Evolutionary conservation across 2,113 vertebrate genomes (phyloP), one percentile per base, ranked within the genome.

Genomic region (Epinephelus moara): DNA sequence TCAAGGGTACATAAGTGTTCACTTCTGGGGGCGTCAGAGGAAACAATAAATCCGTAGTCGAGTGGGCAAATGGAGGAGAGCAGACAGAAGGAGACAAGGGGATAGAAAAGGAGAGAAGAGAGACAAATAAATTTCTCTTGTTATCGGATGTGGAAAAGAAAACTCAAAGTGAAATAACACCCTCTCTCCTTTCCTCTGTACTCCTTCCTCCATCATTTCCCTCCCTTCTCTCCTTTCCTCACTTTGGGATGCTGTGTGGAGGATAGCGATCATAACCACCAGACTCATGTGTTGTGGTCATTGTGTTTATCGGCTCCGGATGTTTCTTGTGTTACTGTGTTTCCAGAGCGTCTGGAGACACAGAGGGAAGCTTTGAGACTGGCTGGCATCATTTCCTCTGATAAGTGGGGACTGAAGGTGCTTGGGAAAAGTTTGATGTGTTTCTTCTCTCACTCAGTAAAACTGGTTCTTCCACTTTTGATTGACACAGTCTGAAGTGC

Each of bases 291-390:
- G 80, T 74, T 90, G 84, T 70, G 86, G 86, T 85, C 42, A 18
- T 70, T 79, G 74, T 80, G 60, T 86, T 90, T 82, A 82, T 90
- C 80, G 1, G 55, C 74, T 69, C 81, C 59, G 88, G 87, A 85
- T 91, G 87, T 93, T 86, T 82, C 88, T 73, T 75, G 73, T 86
- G 70, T 88, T 88, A 75, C 78, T 61, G 71, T 33, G 74, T 64
- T 77, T 75, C 82, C 66, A 53, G 66, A 75, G 64, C 9, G 59
- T 21, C 81, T 21, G 56, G 84, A 76, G 84, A 85, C 80, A 78
- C 76, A 77, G 80, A 74, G 68, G 59, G 78, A 25, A 45, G 87
- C 91, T 84, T 82, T 80, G 73, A 86, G 80, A 87, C 55, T 1
- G n/a, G 23, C 88, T 83, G 83, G 66, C 73, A 80, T 67, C 60